Conservation (phyloP, 2,797 vertebrate species). For the Manis crassicaudata region DNA sequence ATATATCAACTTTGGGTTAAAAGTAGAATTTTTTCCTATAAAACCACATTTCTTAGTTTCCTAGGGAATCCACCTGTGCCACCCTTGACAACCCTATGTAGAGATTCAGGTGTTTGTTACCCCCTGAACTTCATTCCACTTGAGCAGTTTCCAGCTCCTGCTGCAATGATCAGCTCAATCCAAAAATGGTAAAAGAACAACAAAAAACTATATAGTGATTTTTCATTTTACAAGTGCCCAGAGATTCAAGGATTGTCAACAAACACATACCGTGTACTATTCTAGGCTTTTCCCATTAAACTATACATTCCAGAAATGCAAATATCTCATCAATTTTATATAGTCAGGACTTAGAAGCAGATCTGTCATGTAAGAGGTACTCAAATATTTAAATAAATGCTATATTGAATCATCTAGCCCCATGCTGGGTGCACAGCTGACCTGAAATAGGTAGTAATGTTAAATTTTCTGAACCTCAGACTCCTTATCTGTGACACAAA, state of each 20-base stretch:
- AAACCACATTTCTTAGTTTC: not conserved
- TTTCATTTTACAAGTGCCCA: not conserved
- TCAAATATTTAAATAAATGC: not conserved
- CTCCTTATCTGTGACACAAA: not conserved
- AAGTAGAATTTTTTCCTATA: not conserved
- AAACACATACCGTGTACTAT: not conserved
- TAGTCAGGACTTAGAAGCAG: not conserved
- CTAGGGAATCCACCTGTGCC: not conserved
- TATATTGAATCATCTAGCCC: not conserved
- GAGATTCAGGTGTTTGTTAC: not conserved
- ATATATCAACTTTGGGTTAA: not conserved
- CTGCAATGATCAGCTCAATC: not conserved
- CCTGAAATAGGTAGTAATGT: not conserved
- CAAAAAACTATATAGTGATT: not conserved
- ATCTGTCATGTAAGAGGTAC: not conserved
- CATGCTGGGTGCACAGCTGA: not conserved
- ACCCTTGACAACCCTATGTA: not conserved
- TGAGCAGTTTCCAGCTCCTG: not conserved
- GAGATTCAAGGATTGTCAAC: not conserved
- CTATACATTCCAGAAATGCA: conserved; percentile 4
- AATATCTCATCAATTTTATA: not conserved
- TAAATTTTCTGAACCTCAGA: not conserved
- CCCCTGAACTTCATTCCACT: not conserved
- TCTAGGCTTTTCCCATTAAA: not conserved
- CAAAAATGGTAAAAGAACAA: not conserved